Evolutionary conservation across 2,888 invertebrate species (phyloP).

Genomic region (Nyleta sp.): DNA sequence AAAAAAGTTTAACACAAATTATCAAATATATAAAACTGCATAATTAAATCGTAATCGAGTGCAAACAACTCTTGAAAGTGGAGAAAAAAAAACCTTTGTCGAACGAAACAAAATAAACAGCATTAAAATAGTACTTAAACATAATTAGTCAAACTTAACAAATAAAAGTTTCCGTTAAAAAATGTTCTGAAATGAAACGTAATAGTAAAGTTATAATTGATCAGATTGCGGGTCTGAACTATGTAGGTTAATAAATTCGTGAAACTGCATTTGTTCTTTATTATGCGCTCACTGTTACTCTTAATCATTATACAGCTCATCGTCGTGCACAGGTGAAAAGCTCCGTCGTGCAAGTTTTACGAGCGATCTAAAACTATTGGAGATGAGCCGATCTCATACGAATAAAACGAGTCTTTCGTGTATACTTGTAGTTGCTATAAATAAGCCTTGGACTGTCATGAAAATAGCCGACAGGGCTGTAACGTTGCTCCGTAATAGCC

Average conservation of each 20-base stretch:
- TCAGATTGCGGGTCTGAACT: neutral
- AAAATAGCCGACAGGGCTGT: constrained; percentile 79
- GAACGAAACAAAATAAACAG: no score
- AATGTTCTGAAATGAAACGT: no score
- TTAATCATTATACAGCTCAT: constrained; percentile 17
- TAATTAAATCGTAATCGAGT: no score
- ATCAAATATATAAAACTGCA: no score
- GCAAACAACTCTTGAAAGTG: no score
- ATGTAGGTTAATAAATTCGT: constrained; percentile 13
- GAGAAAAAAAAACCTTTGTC: no score
- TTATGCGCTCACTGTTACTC: neutral
- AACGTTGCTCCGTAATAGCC: constrained; percentile 67
- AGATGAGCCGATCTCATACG: constrained; percentile 65
- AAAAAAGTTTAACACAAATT: no score
- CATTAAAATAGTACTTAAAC: no score
- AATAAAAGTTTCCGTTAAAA: no score
- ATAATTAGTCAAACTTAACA: no score
- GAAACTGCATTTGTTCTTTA: neutral
- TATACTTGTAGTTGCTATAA: constrained; percentile 73
- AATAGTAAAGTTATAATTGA: neutral
- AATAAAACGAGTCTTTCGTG: constrained; percentile 72
- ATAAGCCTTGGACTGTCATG: constrained; percentile 75
- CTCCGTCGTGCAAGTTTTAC: constrained; percentile 35
- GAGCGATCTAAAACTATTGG: constrained; percentile 56
- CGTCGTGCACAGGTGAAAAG: constrained; percentile 37